Percentiles rank a stretch among this genome's conserved stretches.
phyloP scores from a whole-genome alignment of 2,888 invertebrate genomes.

The Tethea ocularis region DNA sequence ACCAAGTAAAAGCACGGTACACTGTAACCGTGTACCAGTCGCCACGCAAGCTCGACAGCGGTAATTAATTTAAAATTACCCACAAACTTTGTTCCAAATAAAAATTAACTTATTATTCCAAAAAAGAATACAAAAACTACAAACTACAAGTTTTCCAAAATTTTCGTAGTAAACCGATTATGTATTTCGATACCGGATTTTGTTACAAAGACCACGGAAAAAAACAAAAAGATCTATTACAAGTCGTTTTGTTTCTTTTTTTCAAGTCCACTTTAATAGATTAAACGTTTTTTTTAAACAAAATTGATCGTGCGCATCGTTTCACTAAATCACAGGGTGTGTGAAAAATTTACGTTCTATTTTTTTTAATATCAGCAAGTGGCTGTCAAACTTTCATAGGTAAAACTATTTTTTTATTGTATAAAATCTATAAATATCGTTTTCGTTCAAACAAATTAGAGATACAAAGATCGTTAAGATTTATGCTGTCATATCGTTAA shows the following conservation, averaged over 20 bases:
- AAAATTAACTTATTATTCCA: neutral
- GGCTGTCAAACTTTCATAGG: slow-evolving; percentile 41
- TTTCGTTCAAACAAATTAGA: no score
- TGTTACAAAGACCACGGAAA: slow-evolving; percentile 2
- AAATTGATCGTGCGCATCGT: slow-evolving; percentile 57
- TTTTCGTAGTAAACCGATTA: neutral
- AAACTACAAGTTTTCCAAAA: neutral
- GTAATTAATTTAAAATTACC: slow-evolving; percentile 56
- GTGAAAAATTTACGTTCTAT: slow-evolving; percentile 63
- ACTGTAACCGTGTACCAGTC: neutral
- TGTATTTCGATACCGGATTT: neutral
- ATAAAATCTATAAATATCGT: no score
- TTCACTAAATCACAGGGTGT: slow-evolving; percentile 68
- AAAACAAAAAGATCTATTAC: slow-evolving; percentile 53
- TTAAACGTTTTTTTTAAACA: slow-evolving; percentile 54
- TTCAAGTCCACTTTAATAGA: slow-evolving; percentile 45
- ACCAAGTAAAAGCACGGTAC: slow-evolving; percentile 11
- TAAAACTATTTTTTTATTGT: no score
- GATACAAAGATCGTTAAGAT: no score
- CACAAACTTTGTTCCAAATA: slow-evolving; percentile 32
- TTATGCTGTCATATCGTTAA: no score
- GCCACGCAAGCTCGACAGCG: slow-evolving; percentile 41
- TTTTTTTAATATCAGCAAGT: slow-evolving; percentile 41
- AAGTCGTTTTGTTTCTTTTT: slow-evolving; percentile 42
- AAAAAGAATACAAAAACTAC: neutral